Conservation (phyloP, 2,888 invertebrate genomes). For the Dastarcus helophoroides region DNA sequence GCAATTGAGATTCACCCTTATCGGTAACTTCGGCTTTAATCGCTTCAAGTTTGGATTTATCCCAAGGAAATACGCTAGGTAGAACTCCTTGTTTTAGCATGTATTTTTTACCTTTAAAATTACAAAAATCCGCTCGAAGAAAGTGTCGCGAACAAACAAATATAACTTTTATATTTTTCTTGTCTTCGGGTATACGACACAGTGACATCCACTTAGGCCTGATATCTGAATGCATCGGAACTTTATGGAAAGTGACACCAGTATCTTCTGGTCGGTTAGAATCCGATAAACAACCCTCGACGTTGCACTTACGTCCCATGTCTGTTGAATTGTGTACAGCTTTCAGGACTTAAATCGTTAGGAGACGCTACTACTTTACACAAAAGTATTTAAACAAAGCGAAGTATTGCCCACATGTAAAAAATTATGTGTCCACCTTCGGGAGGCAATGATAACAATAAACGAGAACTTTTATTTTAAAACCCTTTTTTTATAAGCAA, state of each 20-base stretch:
- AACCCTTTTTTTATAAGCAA: too few relatives aligned
- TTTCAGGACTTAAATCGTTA: too few relatives aligned
- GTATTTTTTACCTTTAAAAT: conserved; percentile 57
- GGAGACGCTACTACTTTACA: too few relatives aligned
- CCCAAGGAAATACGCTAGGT: conserved; percentile 63
- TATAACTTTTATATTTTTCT: conserved; percentile 44
- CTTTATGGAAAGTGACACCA: conserved; percentile 66
- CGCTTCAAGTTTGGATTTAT: conserved; percentile 29
- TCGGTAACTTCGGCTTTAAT: conserved; percentile 10
- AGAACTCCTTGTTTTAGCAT: conserved; percentile 57
- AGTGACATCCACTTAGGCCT: conserved; percentile 54
- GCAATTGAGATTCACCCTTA: not conserved
- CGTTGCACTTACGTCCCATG: conserved; percentile 57
- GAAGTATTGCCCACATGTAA: too few relatives aligned
- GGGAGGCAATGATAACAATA: too few relatives aligned
- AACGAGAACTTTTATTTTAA: too few relatives aligned
- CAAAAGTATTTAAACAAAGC: too few relatives aligned
- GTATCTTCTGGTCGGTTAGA: conserved; percentile 49
- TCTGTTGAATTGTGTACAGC: too few relatives aligned
- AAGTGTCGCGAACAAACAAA: conserved; percentile 70
- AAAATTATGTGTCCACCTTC: too few relatives aligned
- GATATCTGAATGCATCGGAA: conserved; percentile 52
- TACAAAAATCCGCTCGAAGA: conserved; percentile 58
- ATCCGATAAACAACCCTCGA: conserved; percentile 50
- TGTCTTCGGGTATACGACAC: conserved; percentile 44